These are phyloP conservation scores for Stegastes partitus DNA, from an alignment of 2,113 vertebrate species.

Conservation along the genomic window DNA sequence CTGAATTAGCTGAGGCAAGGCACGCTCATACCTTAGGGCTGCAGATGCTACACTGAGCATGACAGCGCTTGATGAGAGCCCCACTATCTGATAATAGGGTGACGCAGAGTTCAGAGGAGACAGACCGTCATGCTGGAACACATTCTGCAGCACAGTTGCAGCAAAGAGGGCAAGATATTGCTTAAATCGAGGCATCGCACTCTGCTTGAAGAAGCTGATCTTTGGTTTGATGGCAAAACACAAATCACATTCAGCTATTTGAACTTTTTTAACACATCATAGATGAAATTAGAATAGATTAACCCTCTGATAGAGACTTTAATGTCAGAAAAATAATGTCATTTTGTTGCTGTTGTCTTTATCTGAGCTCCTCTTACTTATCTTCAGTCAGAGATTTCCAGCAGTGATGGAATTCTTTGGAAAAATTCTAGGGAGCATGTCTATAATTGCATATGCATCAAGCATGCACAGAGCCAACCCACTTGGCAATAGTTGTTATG, in stretches of 20 bases:
- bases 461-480: not conserved
- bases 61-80: conserved; percentile 15
- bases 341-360: not conserved
- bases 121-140: not conserved
- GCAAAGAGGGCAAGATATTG: not conserved
- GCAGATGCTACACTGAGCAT: conserved; percentile 37
- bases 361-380: not conserved
- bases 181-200: not conserved
- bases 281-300: not conserved
- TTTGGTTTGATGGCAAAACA: not conserved
- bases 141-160: not conserved
- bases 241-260: not conserved
- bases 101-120: conserved; percentile 57
- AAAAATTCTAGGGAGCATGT: rapidly evolving
- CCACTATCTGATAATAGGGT: conserved; percentile 53
- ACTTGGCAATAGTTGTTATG: not conserved
- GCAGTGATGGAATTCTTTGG: not conserved
- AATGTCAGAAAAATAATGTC: too few relatives aligned
- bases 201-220: conserved; percentile 4
- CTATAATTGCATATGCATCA: not conserved
- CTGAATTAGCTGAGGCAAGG: conserved; percentile 13
- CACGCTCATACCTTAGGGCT: conserved; percentile 30
- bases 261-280: not conserved
- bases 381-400: not conserved
- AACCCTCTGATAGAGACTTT: not conserved